Evolutionary conservation across 37 sponge, comb jelly and placozoan species (phyloP), one percentile per base, ranked within the genome.

Genomic region (Bolinopsis microptera): DNA sequence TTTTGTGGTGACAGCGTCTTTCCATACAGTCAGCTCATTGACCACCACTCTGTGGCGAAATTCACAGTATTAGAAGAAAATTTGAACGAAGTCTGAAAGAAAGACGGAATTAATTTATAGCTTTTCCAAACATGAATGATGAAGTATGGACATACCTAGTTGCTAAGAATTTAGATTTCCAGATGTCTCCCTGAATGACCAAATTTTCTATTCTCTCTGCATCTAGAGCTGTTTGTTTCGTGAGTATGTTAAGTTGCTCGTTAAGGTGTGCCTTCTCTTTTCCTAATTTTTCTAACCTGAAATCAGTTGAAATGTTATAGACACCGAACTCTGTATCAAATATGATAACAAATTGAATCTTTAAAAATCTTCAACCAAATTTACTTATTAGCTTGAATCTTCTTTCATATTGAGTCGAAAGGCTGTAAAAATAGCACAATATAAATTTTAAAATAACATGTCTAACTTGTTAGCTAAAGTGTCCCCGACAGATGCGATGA

Each of bases 151-250:
- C 31, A 23, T 28, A 72, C 75, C 75, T 72, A 21, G 75, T n/a
- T 5, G 75, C 75, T 72, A 72, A n/a, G 18, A 72, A 72, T n/a
- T 72, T 72, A 23, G 75, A 72, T 28, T 72, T 72, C 75, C 75
- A 72, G 31, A 72, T 72, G 18, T 72, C 75, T 21, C 75, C 75
- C 75, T 72, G 75, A 72, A 72, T 72, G 13, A 72, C 75, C 18
- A 72, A n/a, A 28, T 72, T 72, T n/a, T 72, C 75, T 23, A 72
- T 72, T 21, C 26, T 72, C 75, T 72, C 75, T 23, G 75, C 75
- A 72, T 72, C 75, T 72, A n/a, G 31, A 72, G 75, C 75, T 8
- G 75, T 72, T n/a, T 72, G 75, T 72, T 72, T 72, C 18, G 75
- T 72, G 3, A 72, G 75, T n/a, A 72, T 72, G 75, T 72, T 72